These are phyloP conservation scores for Eretmodus cyanostictus DNA, from an alignment of 2,113 vertebrate genomes.

Conservation along the genomic window DNA sequence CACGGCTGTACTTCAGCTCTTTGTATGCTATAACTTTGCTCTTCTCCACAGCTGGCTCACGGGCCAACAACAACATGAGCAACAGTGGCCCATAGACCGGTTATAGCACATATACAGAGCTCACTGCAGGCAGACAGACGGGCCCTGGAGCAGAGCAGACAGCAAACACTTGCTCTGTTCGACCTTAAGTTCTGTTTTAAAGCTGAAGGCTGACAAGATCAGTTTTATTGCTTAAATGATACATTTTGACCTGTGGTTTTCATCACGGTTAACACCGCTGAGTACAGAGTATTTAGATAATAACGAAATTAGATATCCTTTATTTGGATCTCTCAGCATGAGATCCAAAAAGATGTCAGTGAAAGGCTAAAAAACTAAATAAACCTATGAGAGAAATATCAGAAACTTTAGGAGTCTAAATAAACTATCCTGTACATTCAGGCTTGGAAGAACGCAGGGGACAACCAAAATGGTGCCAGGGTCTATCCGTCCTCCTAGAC, in stretches of 20 bases:
- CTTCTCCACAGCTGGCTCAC: not conserved
- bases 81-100: not conserved
- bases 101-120: not conserved
- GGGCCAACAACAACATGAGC: not conserved
- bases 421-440: not conserved
- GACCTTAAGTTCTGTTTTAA: not conserved
- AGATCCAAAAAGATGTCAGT: not conserved
- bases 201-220: not conserved
- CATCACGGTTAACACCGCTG: not conserved
- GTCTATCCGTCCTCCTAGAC: not conserved
- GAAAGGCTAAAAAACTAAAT: not conserved
- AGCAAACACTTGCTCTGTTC: not conserved
- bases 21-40: not conserved
- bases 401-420: not conserved
- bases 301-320: fast-evolving
- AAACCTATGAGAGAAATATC: not conserved
- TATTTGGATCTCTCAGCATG: not conserved
- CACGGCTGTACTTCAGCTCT: not conserved
- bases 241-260: not conserved
- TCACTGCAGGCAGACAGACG: not conserved
- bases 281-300: not conserved
- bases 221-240: not conserved
- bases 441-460: not conserved
- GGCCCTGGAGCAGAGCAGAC: not conserved
- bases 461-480: not conserved